Evolutionary conservation across 2,888 invertebrate species (phyloP).

Genomic region (Tenthredo livida): DNA sequence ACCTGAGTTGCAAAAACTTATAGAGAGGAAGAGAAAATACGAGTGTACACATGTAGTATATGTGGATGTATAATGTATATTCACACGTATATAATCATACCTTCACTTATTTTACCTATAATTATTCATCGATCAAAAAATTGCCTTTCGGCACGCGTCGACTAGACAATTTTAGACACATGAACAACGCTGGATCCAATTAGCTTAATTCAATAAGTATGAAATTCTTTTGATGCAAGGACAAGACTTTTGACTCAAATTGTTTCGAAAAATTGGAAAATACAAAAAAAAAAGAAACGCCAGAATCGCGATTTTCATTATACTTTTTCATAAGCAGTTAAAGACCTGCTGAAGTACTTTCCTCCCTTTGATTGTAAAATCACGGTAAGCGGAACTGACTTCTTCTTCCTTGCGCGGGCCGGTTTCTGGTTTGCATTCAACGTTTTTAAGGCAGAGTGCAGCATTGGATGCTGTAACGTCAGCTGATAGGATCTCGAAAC

Average conservation of each 20-base stretch:
- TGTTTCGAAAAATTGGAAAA: not conserved
- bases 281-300: not conserved
- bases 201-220: constrained; percentile 31
- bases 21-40: not conserved
- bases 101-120: constrained; percentile 4
- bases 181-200: not conserved
- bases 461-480: constrained; percentile 17
- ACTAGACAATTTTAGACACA: not conserved
- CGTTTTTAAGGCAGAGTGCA: not conserved
- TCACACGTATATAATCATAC: not conserved
- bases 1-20: constrained; percentile 8
- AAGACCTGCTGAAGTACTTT: no score
- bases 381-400: constrained; percentile 11
- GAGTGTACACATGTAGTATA: not conserved
- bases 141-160: constrained; percentile 33
- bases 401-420: constrained; percentile 1
- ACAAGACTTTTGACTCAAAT: not conserved
- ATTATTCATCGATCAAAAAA: constrained; percentile 6
- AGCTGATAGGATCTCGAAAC: constrained; percentile 21
- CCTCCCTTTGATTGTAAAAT: not conserved
- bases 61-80: not conserved
- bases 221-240: not conserved
- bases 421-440: constrained; percentile 32
- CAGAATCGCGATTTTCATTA: not conserved
- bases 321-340: not conserved